A percentile compares a stretch with the other conserved stretches of the same genome.
These are phyloP conservation scores for Thalassaphorura encarpata DNA, from an alignment of 1,140 invertebrate genomes.

Conservation along the genomic window DNA sequence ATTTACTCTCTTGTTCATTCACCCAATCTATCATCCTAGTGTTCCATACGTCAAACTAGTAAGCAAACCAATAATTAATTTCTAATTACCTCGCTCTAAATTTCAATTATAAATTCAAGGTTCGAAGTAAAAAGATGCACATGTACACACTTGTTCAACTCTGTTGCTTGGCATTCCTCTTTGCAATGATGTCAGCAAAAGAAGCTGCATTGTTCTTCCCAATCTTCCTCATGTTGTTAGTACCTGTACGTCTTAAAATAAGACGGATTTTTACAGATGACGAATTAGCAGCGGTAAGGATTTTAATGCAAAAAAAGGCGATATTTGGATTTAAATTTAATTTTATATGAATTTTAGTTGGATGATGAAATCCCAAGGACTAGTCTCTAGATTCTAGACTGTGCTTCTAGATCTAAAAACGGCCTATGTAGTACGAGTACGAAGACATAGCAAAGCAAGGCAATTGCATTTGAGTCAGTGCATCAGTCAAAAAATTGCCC, in stretches of 20 bases:
- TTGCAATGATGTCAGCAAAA: slow-evolving; percentile 73
- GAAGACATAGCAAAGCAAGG: too few relatives aligned
- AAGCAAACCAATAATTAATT: neutral
- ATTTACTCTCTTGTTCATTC: slow-evolving; percentile 50
- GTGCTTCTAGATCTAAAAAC: too few relatives aligned
- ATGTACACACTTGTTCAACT: slow-evolving; percentile 76
- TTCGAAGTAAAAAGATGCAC: slow-evolving; percentile 84
- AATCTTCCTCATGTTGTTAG: slow-evolving; percentile 82
- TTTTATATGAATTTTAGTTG: too few relatives aligned
- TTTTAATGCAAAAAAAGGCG: too few relatives aligned
- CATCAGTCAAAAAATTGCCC: too few relatives aligned
- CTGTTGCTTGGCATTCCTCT: slow-evolving; percentile 60
- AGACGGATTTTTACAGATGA: slow-evolving; percentile 59
- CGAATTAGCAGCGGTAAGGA: slow-evolving; percentile 68
- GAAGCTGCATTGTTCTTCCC: slow-evolving; percentile 76
- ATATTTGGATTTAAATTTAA: too few relatives aligned
- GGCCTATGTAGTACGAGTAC: too few relatives aligned
- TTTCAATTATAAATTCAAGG: slow-evolving; percentile 42
- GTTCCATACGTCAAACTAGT: slow-evolving; percentile 12
- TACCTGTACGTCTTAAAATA: slow-evolving; percentile 69
- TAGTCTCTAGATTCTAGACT: too few relatives aligned
- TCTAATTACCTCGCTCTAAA: neutral
- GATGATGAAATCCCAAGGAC: too few relatives aligned
- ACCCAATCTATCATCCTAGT: slow-evolving; percentile 50
- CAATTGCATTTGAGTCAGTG: too few relatives aligned